phyloP scores from a whole-genome alignment of 2,797 vertebrate species.

The Manis javanica region DNA sequence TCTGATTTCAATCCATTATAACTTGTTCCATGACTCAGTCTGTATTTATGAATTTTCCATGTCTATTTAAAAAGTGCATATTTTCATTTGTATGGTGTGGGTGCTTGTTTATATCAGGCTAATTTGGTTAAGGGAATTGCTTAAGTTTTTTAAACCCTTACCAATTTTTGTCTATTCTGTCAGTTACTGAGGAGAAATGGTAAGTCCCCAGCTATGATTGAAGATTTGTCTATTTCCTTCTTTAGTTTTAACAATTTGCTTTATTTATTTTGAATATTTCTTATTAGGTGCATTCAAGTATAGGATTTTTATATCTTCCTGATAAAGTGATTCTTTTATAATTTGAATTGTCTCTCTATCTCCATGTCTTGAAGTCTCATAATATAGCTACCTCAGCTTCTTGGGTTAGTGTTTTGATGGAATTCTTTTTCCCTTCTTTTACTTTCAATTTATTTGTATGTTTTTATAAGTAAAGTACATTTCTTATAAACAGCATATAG shows the following conservation, averaged over 20 bases:
- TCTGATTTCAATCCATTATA: background rate
- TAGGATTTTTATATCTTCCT: background rate
- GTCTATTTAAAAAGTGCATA: background rate
- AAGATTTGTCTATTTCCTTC: background rate
- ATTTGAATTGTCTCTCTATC: background rate
- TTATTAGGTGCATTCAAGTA: background rate
- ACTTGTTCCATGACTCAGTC: background rate
- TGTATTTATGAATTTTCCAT: background rate
- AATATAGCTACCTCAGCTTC: background rate
- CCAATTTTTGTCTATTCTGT: background rate
- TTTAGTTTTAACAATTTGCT: background rate
- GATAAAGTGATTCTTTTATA: background rate
- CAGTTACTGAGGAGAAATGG: background rate
- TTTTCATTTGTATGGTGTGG: background rate
- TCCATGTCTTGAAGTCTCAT: background rate
- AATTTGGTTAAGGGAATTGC: background rate
- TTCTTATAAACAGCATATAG: background rate
- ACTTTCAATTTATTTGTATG: background rate
- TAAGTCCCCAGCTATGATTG: background rate
- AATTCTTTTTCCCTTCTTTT: background rate
- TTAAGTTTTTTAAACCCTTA: background rate
- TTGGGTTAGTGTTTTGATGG: background rate
- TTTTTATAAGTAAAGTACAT: background rate
- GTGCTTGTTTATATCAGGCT: background rate
- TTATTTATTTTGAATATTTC: constrained; percentile 4